Evolutionary conservation across 2,113 vertebrate genomes (phyloP), one percentile per base, ranked within the genome.

Genomic region (Chloebia gouldiae): DNA sequence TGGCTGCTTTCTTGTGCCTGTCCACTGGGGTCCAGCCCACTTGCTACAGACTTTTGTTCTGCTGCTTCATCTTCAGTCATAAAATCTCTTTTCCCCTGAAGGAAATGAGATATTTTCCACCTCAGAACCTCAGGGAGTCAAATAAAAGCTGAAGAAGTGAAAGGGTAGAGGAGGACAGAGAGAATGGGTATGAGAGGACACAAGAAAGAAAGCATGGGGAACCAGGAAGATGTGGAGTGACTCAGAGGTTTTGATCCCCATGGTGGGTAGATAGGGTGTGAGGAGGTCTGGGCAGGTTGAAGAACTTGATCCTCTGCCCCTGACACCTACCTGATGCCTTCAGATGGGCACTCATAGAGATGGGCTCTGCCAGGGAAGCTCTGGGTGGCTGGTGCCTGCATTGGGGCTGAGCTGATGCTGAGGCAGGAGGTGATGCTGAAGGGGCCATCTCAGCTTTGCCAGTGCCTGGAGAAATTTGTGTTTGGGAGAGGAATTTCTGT

Each of bases 291-390:
- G 47, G 30, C 27, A 42, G 45, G 78, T 42, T 24, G 16, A 68
- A 63, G 82, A 50, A 54, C 15, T 65, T 0, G 0, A 3, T 12
- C 28, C 24, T 47, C 33, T 53, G 49, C 7, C 27, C 66, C 24
- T 71, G 27, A 39, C 3, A 12, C 57, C 56, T 95, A 95, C 97
- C 95, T 97, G 83, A 44, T 22, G 76, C 89, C 22, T 42, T 83
- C 45, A 97, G 85, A 72, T 47, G 80, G 73, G 31, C 13, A 7
- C 86, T 95, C 68, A 69, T 60, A 33, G 18, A 15, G 15, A 96
- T 70, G 35, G 97, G 96, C 78, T 97, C 76, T 50, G 98, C 99
- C 98, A 47, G 81, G 97, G 91, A 99, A 99, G 91, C 81, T 98
- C 71, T 98, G 97, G 40, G 88, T 96, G 35, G 98, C 98, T 11